Evolutionary conservation across 1,140 invertebrate genomes (phyloP).

Genomic region (Antheraea pernyi): DNA sequence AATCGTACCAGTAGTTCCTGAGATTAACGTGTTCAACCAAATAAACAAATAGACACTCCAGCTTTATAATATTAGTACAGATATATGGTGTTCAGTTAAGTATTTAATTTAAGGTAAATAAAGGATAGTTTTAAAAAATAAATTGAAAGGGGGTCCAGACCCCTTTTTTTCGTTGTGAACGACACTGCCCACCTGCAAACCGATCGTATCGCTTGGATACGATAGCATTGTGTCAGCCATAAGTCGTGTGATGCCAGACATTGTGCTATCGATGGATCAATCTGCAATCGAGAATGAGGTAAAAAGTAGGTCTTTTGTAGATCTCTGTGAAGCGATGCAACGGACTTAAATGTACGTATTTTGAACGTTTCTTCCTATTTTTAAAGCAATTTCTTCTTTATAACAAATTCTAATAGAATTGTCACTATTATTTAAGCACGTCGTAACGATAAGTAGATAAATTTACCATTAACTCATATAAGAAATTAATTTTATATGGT

Average conservation of each 20-base stretch:
- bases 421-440: background rate
- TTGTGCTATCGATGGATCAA: conserved; percentile 18
- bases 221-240: conserved; percentile 11
- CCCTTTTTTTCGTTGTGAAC: background rate
- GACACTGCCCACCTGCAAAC: conserved; percentile 7
- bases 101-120: too few species aligned
- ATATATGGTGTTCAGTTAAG: too few species aligned
- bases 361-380: background rate
- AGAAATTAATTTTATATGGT: too few species aligned
- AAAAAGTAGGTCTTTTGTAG: conserved; percentile 17
- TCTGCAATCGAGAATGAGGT: conserved; percentile 15
- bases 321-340: conserved; percentile 3
- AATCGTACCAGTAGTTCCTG: too few species aligned
- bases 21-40: too few species aligned
- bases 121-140: background rate
- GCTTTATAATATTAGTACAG: too few species aligned
- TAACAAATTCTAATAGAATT: background rate
- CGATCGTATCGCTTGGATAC: conserved; percentile 17
- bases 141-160: background rate
- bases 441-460: too few species aligned
- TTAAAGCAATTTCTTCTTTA: background rate
- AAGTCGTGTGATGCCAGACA: conserved; percentile 12
- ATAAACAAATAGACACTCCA: too few species aligned
- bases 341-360: background rate
- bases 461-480: too few species aligned